Percentiles rank a stretch among this genome's conserved stretches.
Evolutionary conservation across 2,888 invertebrate species (phyloP).

Genomic region (Taphrorychus bicolor): DNA sequence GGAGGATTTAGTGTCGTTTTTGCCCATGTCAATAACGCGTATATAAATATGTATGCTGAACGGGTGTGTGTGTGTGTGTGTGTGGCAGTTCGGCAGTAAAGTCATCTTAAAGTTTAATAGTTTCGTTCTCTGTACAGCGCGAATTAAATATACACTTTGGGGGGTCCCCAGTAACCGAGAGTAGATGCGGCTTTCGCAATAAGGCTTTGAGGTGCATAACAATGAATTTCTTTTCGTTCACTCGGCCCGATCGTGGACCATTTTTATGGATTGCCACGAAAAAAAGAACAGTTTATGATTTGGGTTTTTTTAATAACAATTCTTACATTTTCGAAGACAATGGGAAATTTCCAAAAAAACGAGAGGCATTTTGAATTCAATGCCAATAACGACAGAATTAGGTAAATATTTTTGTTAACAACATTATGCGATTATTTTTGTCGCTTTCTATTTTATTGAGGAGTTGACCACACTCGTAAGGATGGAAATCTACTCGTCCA

Average conservation of each 20-base stretch:
- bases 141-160: conserved; percentile 39
- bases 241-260: not conserved
- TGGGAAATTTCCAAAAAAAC: not conserved
- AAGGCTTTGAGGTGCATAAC: not conserved
- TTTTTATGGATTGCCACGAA: not conserved
- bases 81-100: conserved; percentile 33
- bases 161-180: conserved; percentile 27
- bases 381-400: not conserved
- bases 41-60: conserved; percentile 37
- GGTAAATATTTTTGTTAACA: too few relatives aligned
- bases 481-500: too few relatives aligned
- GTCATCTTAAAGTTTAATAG: conserved; percentile 39
- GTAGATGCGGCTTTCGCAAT: conserved; percentile 11
- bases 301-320: too few relatives aligned
- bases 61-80: conserved; percentile 28
- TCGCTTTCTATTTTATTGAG: too few relatives aligned
- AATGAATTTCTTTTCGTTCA: not conserved
- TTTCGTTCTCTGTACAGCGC: conserved; percentile 31
- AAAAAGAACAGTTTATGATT: too few relatives aligned
- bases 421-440: too few relatives aligned
- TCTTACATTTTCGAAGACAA: too few relatives aligned
- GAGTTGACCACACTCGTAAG: too few relatives aligned
- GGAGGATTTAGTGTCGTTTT: conserved; percentile 35
- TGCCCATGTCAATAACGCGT: conserved; percentile 29
- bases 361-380: not conserved